Evolutionary conservation across 2,113 vertebrate genomes (phyloP).

Genomic region (Tenebrosternarchus preto): DNA sequence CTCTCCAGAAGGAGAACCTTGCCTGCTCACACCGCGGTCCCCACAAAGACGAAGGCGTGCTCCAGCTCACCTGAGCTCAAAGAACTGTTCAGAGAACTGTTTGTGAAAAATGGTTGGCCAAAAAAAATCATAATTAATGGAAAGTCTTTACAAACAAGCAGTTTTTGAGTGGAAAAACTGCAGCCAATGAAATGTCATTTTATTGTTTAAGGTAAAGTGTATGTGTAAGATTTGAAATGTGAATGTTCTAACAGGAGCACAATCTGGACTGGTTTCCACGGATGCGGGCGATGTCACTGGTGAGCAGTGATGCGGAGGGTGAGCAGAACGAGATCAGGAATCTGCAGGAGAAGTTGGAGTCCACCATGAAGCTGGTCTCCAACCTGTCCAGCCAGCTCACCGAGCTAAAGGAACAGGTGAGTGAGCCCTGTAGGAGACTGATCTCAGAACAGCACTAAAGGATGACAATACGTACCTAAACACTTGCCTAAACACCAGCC

Average conservation of each 20-base stretch:
- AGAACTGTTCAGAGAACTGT: not conserved
- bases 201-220: too few relatives aligned
- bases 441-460: not conserved
- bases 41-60: not conserved
- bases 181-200: too few relatives aligned
- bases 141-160: not conserved
- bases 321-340: conserved; percentile 97
- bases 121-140: too few relatives aligned
- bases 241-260: conserved; percentile 78
- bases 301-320: conserved; percentile 94
- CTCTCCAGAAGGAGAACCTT: not conserved
- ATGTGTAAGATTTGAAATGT: not conserved
- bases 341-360: conserved; percentile 97
- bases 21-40: not conserved
- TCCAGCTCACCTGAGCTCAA: not conserved
- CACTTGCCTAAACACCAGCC: too few relatives aligned
- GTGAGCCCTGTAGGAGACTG: conserved; percentile 15
- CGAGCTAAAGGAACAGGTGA: conserved; percentile 95
- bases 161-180: not conserved
- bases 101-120: too few relatives aligned
- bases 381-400: conserved; percentile 95
- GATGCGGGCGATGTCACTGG: conserved; percentile 97
- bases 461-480: too few relatives aligned
- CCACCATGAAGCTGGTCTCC: conserved; percentile 93
- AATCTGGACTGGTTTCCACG: conserved; percentile 98